These are phyloP conservation scores for Forbesichthys agassizii DNA, from an alignment of 2,113 vertebrate species.

Conservation along the genomic window DNA sequence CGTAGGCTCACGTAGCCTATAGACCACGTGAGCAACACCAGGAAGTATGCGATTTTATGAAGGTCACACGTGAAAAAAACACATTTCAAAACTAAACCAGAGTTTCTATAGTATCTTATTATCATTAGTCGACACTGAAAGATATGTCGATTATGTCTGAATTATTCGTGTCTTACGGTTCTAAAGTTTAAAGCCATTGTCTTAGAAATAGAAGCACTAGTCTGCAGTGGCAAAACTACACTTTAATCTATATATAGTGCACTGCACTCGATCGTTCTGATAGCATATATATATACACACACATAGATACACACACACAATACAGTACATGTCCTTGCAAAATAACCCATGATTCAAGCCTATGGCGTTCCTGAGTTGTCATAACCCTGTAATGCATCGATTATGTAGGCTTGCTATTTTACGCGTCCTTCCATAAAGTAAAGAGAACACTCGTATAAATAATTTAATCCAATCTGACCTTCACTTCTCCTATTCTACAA, in stretches of 20 bases:
- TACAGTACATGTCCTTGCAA: neutral
- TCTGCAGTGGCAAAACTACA: too few species aligned
- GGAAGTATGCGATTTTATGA: conserved; percentile 40
- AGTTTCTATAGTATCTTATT: too few species aligned
- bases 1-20: conserved; percentile 14
- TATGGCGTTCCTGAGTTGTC: neutral
- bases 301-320: too few species aligned
- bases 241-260: too few species aligned
- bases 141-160: neutral
- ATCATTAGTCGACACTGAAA: neutral
- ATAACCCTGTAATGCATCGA: neutral
- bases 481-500: conserved; percentile 24
- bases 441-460: neutral
- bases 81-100: neutral
- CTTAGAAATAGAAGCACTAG: too few species aligned
- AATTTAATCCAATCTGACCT: conserved; percentile 38
- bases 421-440: neutral
- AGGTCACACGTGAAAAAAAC: conserved; percentile 54
- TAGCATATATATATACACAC: too few species aligned
- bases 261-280: too few species aligned
- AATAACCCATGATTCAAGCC: neutral
- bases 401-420: neutral
- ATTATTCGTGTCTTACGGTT: neutral
- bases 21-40: conserved; percentile 55
- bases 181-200: neutral